Percentiles rank a stretch among this genome's conserved stretches.
These are phyloP conservation scores for Drosophila bipectinata DNA, from an alignment of 1,140 invertebrate species.

Conservation along the genomic window DNA sequence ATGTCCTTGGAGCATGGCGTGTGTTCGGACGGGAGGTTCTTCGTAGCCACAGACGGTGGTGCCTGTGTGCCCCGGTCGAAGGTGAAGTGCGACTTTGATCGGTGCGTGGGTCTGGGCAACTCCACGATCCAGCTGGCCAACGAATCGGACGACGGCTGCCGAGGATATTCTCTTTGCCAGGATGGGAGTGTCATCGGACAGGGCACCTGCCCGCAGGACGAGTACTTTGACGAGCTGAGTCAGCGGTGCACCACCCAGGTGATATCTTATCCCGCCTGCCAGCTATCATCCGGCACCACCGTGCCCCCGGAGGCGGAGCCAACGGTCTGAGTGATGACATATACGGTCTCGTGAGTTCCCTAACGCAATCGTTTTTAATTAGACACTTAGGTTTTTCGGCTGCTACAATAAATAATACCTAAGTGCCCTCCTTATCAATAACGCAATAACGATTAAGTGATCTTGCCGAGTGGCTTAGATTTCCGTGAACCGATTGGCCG, in stretches of 20 bases:
- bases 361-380: slow-evolving; percentile 52
- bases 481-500: slow-evolving; percentile 35
- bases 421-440: slow-evolving; percentile 13
- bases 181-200: slow-evolving; percentile 60
- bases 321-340: slow-evolving; percentile 39
- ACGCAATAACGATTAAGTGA: slow-evolving; percentile 19
- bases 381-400: slow-evolving; percentile 21
- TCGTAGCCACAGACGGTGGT: slow-evolving; percentile 45
- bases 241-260: slow-evolving; percentile 60
- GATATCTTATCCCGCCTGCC: slow-evolving; percentile 64
- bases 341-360: slow-evolving; percentile 20
- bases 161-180: slow-evolving; percentile 67
- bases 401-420: slow-evolving; percentile 26
- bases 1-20: slow-evolving; percentile 56
- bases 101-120: slow-evolving; percentile 66
- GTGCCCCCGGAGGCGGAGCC: slow-evolving; percentile 1
- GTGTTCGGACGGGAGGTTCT: slow-evolving; percentile 62
- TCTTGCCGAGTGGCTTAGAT: slow-evolving; percentile 20
- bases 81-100: slow-evolving; percentile 59
- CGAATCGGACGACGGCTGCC: slow-evolving; percentile 63
- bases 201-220: slow-evolving; percentile 55
- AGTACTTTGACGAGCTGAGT: slow-evolving; percentile 71
- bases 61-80: slow-evolving; percentile 62
- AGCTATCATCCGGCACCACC: slow-evolving; percentile 28
- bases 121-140: slow-evolving; percentile 66